These are phyloP conservation scores for Pterostichus niger DNA, from an alignment of 2,888 invertebrate species.

Conservation along the genomic window DNA sequence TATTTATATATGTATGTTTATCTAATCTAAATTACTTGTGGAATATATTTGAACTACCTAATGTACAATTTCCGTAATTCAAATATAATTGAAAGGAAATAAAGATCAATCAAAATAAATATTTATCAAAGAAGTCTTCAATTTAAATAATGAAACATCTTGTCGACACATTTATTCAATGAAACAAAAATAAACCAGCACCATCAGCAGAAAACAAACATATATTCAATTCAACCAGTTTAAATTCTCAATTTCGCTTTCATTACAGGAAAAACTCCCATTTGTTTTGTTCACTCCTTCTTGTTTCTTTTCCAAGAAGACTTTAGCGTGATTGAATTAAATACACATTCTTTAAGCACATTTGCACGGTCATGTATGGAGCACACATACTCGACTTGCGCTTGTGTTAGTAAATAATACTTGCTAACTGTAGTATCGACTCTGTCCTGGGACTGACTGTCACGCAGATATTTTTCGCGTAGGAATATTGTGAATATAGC, in stretches of 20 bases:
- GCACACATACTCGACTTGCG: slow-evolving; percentile 3
- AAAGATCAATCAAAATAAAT: too few species aligned
- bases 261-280: background rate
- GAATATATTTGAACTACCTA: too few species aligned
- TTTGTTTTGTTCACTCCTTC: slow-evolving; percentile 12
- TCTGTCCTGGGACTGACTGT: slow-evolving; percentile 36
- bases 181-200: background rate
- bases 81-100: too few species aligned
- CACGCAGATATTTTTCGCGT: slow-evolving; percentile 48
- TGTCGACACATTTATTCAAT: background rate
- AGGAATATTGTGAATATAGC: slow-evolving; percentile 37
- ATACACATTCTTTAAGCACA: slow-evolving; percentile 58
- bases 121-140: too few species aligned
- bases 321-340: slow-evolving; percentile 51
- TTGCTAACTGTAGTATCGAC: slow-evolving; percentile 57
- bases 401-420: slow-evolving; percentile 47
- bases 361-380: slow-evolving; percentile 15
- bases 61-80: too few species aligned
- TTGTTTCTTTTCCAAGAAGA: slow-evolving; percentile 43
- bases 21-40: too few species aligned
- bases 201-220: background rate
- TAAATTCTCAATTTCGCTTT: slow-evolving; percentile 31
- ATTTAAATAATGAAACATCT: too few species aligned
- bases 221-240: background rate
- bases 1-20: too few species aligned